phyloP scores from a whole-genome alignment of 2,797 vertebrate species.

The Mastacembelus armatus region DNA sequence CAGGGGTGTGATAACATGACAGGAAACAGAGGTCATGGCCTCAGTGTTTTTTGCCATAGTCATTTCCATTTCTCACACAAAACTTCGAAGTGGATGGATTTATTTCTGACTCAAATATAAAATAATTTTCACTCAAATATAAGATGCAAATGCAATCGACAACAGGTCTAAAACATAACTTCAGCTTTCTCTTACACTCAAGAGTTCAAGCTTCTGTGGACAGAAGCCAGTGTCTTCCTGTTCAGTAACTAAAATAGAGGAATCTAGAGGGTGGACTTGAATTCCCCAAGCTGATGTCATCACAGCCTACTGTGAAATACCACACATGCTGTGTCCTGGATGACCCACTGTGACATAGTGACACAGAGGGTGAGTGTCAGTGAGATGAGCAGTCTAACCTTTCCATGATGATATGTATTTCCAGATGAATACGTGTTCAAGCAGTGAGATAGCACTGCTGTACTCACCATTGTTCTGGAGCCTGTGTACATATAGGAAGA shows the following conservation, averaged over 20 bases:
- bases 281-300: conserved; percentile 54
- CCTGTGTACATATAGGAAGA: conserved; percentile 76
- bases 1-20: background rate
- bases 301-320: conserved; percentile 70
- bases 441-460: conserved; percentile 6
- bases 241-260: conserved; percentile 42
- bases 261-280: conserved; percentile 70
- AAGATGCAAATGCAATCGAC: too few species aligned
- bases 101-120: background rate
- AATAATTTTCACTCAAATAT: too few species aligned
- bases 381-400: background rate
- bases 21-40: background rate
- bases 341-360: conserved; percentile 29
- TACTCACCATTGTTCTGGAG: conserved; percentile 79
- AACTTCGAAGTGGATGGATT: background rate
- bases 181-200: background rate
- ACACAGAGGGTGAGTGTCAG: conserved; percentile 8
- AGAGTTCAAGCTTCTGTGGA: conserved; percentile 32
- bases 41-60: background rate
- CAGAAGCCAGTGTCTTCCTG: conserved; percentile 11
- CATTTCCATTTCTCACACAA: background rate
- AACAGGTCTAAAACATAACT: background rate
- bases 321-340: conserved; percentile 53
- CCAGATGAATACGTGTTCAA: conserved; percentile 8
- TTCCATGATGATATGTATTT: conserved; percentile 8